Evolutionary conservation across 2,888 invertebrate genomes (phyloP).

Genomic region (Thymelicus lineola): DNA sequence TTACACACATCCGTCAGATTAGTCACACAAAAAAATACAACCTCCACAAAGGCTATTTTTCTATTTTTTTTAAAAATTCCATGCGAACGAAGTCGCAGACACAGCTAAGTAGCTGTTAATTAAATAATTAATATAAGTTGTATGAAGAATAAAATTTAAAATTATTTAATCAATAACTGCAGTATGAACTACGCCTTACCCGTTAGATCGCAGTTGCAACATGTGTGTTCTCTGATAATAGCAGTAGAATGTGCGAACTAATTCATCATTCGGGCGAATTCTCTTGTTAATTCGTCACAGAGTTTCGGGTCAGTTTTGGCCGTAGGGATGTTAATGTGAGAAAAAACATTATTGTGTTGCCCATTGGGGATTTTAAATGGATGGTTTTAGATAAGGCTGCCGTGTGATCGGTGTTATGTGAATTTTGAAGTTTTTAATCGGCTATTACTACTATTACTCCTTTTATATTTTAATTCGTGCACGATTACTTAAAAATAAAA

Average conservation of each 20-base stretch:
- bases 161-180: no score
- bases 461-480: no score
- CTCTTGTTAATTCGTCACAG: conserved; percentile 78
- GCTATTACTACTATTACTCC: conserved; percentile 1
- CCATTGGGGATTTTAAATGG: conserved; percentile 45
- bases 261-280: conserved; percentile 71
- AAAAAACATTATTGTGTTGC: conserved; percentile 52
- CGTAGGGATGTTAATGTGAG: conserved; percentile 55
- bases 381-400: conserved; percentile 37
- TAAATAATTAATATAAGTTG: no score
- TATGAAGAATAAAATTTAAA: no score
- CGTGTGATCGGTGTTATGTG: conserved; percentile 15
- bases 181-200: conserved; percentile 19
- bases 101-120: no score
- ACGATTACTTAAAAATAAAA: no score
- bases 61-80: no score
- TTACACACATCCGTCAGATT: no score
- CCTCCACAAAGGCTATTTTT: no score
- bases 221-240: conserved; percentile 48
- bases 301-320: conserved; percentile 63
- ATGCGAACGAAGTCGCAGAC: no score
- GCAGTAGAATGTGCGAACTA: conserved; percentile 60
- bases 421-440: neutral
- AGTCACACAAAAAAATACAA: no score
- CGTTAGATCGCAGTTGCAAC: conserved; percentile 23